Evolutionary conservation across 2,113 vertebrate genomes (phyloP).

Genomic region (Furnarius figulus): DNA sequence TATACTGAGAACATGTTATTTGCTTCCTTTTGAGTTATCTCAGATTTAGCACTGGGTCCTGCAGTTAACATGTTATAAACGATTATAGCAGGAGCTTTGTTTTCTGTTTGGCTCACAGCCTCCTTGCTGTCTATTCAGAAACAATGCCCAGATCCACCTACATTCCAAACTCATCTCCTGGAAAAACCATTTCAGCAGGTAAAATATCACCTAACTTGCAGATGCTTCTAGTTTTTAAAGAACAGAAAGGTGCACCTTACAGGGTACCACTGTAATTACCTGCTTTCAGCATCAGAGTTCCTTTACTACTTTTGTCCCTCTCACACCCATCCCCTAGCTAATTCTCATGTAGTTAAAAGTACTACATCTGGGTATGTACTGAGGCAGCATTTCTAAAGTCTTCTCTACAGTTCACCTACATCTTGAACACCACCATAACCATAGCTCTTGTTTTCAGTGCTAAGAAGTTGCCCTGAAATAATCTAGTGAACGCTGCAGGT

Average conservation of each 20-base stretch:
- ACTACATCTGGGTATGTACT: background rate
- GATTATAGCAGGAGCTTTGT: background rate
- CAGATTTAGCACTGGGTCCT: background rate
- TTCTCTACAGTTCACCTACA: background rate
- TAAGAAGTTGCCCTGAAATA: background rate
- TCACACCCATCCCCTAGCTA: background rate
- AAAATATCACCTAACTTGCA: background rate
- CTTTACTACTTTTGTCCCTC: background rate
- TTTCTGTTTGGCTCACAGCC: background rate
- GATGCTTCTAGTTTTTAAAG: background rate
- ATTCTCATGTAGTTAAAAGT: background rate
- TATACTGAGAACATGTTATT: background rate
- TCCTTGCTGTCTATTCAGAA: background rate
- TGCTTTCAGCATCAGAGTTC: background rate
- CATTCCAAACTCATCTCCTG: background rate
- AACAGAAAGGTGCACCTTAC: background rate
- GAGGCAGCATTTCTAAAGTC: background rate
- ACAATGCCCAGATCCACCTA: background rate
- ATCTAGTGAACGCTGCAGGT: background rate
- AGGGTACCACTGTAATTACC: background rate
- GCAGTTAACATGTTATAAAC: background rate
- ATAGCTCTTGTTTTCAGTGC: background rate
- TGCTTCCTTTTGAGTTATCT: conserved; percentile 5
- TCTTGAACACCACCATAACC: background rate
- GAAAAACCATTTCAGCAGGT: background rate